These are phyloP conservation scores for Uloborus plumipes DNA, from an alignment of 2,888 invertebrate species.

Conservation along the genomic window DNA sequence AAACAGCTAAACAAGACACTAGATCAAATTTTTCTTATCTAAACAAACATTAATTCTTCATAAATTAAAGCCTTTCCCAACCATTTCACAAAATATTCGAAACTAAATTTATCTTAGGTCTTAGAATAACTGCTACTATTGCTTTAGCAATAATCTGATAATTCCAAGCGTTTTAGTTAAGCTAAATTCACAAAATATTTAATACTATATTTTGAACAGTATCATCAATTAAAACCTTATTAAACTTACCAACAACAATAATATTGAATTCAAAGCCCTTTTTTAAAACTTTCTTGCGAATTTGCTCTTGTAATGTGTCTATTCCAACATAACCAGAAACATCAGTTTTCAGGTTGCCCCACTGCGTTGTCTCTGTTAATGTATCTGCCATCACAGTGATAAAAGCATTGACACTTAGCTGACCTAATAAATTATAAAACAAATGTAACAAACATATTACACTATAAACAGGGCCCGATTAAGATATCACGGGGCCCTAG, in stretches of 20 bases:
- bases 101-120: too few species aligned
- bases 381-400: constrained; percentile 66
- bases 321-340: constrained; percentile 67
- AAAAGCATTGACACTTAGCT: constrained; percentile 65
- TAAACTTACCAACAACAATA: constrained; percentile 66
- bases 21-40: too few species aligned
- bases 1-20: too few species aligned
- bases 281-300: constrained; percentile 66
- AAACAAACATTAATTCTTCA: too few species aligned
- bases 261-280: constrained; percentile 67
- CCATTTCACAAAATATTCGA: too few species aligned
- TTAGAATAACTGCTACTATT: too few species aligned
- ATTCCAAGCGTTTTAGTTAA: background rate
- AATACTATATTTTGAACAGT: background rate
- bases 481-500: too few species aligned
- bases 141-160: too few species aligned
- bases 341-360: constrained; percentile 66
- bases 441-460: too few species aligned
- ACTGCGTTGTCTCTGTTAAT: constrained; percentile 65
- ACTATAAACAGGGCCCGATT: too few species aligned
- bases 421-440: constrained; percentile 31
- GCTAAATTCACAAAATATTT: background rate
- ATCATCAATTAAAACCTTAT: background rate
- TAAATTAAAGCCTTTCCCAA: too few species aligned
- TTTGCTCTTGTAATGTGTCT: constrained; percentile 67